Evolutionary conservation across 2,113 vertebrate genomes (phyloP), one percentile per base, ranked within the genome.

Genomic region (Phyllostomus discolor): DNA sequence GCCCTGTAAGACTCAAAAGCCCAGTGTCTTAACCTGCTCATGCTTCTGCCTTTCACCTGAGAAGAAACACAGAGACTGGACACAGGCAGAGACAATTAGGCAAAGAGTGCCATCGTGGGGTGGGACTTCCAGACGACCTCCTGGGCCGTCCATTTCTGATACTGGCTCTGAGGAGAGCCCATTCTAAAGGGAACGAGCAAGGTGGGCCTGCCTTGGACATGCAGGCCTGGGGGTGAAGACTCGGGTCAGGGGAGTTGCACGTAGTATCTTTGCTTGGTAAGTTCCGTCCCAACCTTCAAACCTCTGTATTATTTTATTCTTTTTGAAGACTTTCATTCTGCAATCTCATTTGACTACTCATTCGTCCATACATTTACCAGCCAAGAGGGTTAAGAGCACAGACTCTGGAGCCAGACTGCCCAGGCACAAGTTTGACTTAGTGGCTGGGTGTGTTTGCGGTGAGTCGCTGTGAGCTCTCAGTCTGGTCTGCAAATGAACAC

Each of bases 211-310:
- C 35, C 57, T 26, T 4, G 16, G 41, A 35, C 41, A 2, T 19
- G 19, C 66, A 26, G 80, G 82, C 14, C 12, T 33, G 9, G 50
- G 46, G 31, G 4, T 31, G 26, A 28, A 16, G 48, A 19, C 38
- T 62, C 33, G 0, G 16, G 38, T 2, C 14, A 38, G 4, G 5
- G n/a, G 15, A 15, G 7, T 14, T 62, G 16, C 26, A 35, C 6
- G 4, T 12, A 57, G 19, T 2, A 4, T 16, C n/a, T 85, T 46
- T 20, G 52, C 17, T 62, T 62, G 59, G 41, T n/a, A 70, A 43
- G 24, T 5, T 24, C 41, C 46, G 16, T 69, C 35, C 26, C 75
- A 43, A 20, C 72, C 38, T n/a, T 79, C 16, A 62, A 69, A 38
- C 62, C 62, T 72, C 76, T 20, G 20, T 16, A 57, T 48, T 46